phyloP scores from a whole-genome alignment of 2,797 vertebrate genomes.

The Strix occidentalis region DNA sequence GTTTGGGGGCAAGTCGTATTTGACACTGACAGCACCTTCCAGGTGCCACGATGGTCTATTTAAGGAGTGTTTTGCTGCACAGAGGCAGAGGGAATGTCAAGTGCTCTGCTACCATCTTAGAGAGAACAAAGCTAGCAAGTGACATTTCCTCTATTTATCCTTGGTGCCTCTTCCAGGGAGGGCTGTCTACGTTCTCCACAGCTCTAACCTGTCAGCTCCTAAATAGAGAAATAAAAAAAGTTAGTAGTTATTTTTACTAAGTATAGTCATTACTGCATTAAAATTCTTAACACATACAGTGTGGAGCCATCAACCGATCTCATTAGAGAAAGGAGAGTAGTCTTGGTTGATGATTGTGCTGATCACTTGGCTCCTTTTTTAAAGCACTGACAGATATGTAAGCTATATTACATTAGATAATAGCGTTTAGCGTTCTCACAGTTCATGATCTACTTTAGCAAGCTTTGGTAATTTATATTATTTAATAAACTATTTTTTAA shows the following conservation, averaged over 20 bases:
- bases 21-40: neutral
- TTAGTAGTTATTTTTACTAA: neutral
- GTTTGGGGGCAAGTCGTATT: neutral
- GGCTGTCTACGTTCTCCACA: neutral
- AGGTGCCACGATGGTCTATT: neutral
- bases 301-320: slow-evolving; percentile 8
- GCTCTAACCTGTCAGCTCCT: neutral
- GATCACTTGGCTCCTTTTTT: neutral
- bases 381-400: neutral
- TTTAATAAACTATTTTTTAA: neutral
- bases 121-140: neutral
- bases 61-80: neutral
- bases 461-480: neutral
- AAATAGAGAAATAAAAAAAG: neutral
- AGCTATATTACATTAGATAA: neutral
- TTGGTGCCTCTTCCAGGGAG: neutral
- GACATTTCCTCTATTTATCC: neutral
- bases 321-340: neutral
- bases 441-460: neutral
- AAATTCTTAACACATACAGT: neutral
- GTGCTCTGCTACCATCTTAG: neutral
- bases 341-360: neutral
- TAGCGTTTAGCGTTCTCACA: neutral
- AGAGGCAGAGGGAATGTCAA: neutral
- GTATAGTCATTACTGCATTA: neutral